Evolutionary conservation across 53 echinoderm and acorn worm species (phyloP).

Genomic region (Stichopus horrens): DNA sequence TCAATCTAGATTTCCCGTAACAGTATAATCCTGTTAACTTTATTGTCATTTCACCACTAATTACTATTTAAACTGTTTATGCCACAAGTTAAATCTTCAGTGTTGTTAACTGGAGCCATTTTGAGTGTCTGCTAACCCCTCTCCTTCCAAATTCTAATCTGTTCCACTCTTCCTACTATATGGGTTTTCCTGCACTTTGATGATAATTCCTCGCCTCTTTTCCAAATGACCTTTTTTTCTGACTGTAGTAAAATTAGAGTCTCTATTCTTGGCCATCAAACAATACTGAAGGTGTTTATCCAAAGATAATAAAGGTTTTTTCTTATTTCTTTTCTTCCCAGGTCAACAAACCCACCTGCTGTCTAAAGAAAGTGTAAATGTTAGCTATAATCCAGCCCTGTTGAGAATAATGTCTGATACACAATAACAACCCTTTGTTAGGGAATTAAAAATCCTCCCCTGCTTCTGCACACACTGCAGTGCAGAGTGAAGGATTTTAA

Average conservation of each 20-base stretch:
- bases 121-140: background rate
- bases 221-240: background rate
- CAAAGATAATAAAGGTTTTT: background rate
- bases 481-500: conserved; percentile 4
- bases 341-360: background rate
- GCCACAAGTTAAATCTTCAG: background rate
- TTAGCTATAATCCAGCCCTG: too few species aligned
- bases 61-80: background rate
- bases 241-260: background rate
- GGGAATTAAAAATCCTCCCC: background rate
- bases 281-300: background rate
- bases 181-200: too few species aligned
- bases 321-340: background rate
- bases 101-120: background rate
- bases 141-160: background rate
- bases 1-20: too few species aligned
- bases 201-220: background rate
- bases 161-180: too few species aligned
- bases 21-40: too few species aligned
- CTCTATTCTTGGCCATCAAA: background rate
- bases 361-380: too few species aligned
- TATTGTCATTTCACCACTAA: background rate
- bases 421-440: conserved; percentile 1
- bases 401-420: background rate
- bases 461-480: background rate